Percentiles rank a stretch among this genome's conserved stretches.
phyloP scores from a whole-genome alignment of 92 coral and sea anemone species.

The Zoanthus gigantus region DNA sequence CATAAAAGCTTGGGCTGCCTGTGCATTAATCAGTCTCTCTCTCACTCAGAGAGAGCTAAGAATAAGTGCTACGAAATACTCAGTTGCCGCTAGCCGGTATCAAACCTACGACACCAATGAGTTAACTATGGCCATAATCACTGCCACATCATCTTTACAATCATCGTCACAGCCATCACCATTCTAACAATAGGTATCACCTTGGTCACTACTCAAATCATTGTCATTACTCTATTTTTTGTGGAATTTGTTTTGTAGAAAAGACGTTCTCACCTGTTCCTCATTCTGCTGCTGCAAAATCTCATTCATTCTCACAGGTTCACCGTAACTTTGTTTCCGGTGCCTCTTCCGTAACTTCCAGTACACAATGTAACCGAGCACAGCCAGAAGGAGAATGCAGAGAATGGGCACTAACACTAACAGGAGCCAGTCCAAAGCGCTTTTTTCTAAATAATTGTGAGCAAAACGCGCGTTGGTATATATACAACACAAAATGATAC shows the following conservation, averaged over 20 bases:
- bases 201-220: not conserved
- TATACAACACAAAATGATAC: not conserved
- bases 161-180: not conserved
- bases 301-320: conserved; percentile 31
- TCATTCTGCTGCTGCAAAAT: conserved; percentile 22
- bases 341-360: conserved; percentile 63
- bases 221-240: not conserved
- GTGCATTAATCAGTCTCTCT: too few relatives aligned
- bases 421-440: conserved; percentile 62
- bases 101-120: too few relatives aligned
- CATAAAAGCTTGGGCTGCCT: too few relatives aligned
- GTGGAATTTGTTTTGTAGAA: not conserved
- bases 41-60: too few relatives aligned
- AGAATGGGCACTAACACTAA: conserved; percentile 73
- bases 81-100: too few relatives aligned
- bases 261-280: conserved; percentile 21
- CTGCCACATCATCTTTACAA: not conserved
- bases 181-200: not conserved
- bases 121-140: not conserved
- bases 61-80: too few relatives aligned
- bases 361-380: conserved; percentile 60
- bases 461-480: not conserved
- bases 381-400: conserved; percentile 50
- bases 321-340: not conserved
- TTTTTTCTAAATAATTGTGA: conserved; percentile 46